phyloP scores from a whole-genome alignment of 2,888 invertebrate species.

The Rhagium mordax region DNA sequence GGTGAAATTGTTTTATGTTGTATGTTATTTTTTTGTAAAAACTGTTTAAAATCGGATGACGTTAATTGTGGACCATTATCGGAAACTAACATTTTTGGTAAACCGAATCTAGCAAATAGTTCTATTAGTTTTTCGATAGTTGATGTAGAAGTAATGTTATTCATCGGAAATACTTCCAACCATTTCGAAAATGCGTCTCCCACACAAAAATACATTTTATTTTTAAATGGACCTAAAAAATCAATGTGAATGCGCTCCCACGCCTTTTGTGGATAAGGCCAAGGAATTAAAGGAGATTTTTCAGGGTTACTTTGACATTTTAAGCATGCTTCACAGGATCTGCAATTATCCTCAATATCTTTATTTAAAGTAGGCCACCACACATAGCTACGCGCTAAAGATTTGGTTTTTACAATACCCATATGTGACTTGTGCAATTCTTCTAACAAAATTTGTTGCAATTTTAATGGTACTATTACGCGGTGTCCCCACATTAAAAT shows the following conservation, averaged over 20 bases:
- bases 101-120: constrained; percentile 45
- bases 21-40: constrained; percentile 51
- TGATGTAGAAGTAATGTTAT: constrained; percentile 34
- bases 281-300: constrained; percentile 38
- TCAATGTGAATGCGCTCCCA: constrained; percentile 50
- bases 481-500: constrained; percentile 52
- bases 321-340: constrained; percentile 49
- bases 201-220: constrained; percentile 34
- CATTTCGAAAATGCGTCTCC: constrained; percentile 51
- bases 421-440: constrained; percentile 52
- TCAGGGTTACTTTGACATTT: constrained; percentile 36
- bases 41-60: constrained; percentile 48
- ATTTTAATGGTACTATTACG: constrained; percentile 52
- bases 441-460: constrained; percentile 39
- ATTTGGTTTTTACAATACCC: constrained; percentile 55
- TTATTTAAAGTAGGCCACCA: constrained; percentile 54
- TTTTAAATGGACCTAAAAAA: constrained; percentile 43
- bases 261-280: constrained; percentile 42
- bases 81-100: constrained; percentile 45
- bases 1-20: constrained; percentile 51
- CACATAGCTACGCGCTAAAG: constrained; percentile 50
- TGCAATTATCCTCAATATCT: constrained; percentile 51
- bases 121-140: constrained; percentile 42
- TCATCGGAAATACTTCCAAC: constrained; percentile 46
- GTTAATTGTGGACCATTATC: constrained; percentile 49